Percentiles rank a stretch among this genome's conserved stretches.
Evolutionary conservation across 2,797 vertebrate genomes (phyloP).

Genomic region (Oreochromis mossambicus): DNA sequence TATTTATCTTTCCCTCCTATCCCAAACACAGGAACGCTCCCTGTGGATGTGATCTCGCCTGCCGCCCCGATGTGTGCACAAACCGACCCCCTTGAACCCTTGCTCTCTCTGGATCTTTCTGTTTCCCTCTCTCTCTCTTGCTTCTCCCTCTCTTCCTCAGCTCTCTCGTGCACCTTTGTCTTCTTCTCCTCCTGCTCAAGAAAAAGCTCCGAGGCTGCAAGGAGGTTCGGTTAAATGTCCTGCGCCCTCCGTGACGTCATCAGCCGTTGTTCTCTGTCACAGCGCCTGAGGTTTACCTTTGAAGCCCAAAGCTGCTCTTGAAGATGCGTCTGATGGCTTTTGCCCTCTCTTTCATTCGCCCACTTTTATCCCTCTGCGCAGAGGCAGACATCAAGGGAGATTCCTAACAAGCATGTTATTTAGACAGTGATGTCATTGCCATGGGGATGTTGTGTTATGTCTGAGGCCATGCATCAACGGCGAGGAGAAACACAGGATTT

Average conservation of each 20-base stretch:
- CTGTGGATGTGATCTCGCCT: constrained; percentile 35
- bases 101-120: not conserved
- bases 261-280: constrained; percentile 47
- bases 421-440: constrained; percentile 68
- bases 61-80: constrained; percentile 32
- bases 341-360: constrained; percentile 59
- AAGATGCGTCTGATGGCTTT: constrained; percentile 67
- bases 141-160: constrained; percentile 14
- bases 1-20: constrained; percentile 63
- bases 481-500: constrained; percentile 49
- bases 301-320: constrained; percentile 55
- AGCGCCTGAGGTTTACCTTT: constrained; percentile 66
- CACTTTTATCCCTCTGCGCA: constrained; percentile 61
- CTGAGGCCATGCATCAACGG: constrained; percentile 48
- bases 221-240: constrained; percentile 27
- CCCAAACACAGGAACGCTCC: constrained; percentile 55
- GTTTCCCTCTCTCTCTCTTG: constrained; percentile 3
- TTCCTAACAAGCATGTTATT: constrained; percentile 74
- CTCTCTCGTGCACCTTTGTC: constrained; percentile 26
- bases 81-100: constrained; percentile 37
- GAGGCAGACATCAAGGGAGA: constrained; percentile 69
- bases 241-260: constrained; percentile 50
- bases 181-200: not conserved
- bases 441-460: constrained; percentile 67
- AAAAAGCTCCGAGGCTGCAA: not conserved